Conservation (phyloP, 1,140 invertebrate genomes). For the Cataglyphis hispanica region DNA sequence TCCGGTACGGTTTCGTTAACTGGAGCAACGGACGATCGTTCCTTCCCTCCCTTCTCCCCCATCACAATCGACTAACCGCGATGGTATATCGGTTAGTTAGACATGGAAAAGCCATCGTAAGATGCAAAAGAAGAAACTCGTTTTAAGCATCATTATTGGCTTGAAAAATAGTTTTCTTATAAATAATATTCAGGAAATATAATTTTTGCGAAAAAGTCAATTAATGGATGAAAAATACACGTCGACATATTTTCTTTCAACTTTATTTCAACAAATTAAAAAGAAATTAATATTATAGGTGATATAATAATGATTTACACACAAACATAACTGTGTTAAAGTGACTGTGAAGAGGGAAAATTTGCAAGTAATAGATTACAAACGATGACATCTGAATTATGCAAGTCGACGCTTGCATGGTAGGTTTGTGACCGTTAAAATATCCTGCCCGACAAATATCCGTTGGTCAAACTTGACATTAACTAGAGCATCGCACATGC, state of each 20-base stretch:
- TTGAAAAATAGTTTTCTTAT: background rate
- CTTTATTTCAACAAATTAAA: background rate
- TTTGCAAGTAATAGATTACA: background rate
- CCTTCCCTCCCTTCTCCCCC: constrained; percentile 42
- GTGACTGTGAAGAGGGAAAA: background rate
- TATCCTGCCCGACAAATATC: constrained; percentile 25
- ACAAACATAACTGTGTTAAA: no score
- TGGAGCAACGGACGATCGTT: constrained; percentile 76
- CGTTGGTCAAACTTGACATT: constrained; percentile 53
- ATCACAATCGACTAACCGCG: background rate
- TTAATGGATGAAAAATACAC: background rate
- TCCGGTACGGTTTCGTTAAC: constrained; percentile 78
- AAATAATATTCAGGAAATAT: background rate
- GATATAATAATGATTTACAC: background rate
- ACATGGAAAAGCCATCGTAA: background rate
- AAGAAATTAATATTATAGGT: background rate
- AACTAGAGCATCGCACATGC: constrained; percentile 55
- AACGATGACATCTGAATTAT: constrained; percentile 22
- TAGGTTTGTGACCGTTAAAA: constrained; percentile 58
- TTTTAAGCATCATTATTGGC: background rate
- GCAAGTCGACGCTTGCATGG: background rate
- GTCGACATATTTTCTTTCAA: background rate
- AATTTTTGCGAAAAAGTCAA: background rate
- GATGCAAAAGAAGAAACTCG: background rate
- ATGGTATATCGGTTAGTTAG: background rate